phyloP scores from a whole-genome alignment of 2,113 vertebrate species.

The Pao palembangensis region DNA sequence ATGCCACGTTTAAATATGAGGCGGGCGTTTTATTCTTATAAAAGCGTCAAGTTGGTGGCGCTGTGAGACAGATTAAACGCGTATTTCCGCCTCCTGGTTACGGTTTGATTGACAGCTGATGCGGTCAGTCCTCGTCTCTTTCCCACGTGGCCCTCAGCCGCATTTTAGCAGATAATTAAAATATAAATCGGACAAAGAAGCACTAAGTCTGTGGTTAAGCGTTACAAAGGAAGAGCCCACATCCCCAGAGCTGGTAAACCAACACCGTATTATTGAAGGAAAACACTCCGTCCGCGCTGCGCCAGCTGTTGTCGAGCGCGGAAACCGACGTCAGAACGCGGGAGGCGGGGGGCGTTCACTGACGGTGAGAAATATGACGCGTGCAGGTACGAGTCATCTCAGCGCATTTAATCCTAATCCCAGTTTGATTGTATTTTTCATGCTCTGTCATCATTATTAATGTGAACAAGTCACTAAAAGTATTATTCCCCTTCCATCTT shows the following conservation, averaged over 20 bases:
- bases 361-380: background rate
- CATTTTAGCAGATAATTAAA: conserved; percentile 83
- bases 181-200: conserved; percentile 70
- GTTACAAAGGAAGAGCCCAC: conserved; percentile 62
- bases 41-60: no score
- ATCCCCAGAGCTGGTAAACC: conserved; percentile 66
- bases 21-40: no score
- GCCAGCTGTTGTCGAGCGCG: conserved; percentile 61
- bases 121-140: conserved; percentile 44
- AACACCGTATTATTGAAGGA: conserved; percentile 67
- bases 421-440: no score
- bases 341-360: conserved; percentile 25
- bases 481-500: no score
- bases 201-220: conserved; percentile 64
- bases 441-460: no score
- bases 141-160: conserved; percentile 67
- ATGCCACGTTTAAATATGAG: no score
- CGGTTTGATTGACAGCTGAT: conserved; percentile 67
- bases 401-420: no score
- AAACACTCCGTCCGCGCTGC: conserved; percentile 45
- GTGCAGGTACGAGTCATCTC: no score
- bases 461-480: no score
- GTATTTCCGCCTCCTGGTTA: background rate
- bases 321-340: background rate
- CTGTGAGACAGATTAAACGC: background rate